Base-by-base conservation (phyloP, 2,888 invertebrate genomes). In the Chromoteleia sp. region DNA sequence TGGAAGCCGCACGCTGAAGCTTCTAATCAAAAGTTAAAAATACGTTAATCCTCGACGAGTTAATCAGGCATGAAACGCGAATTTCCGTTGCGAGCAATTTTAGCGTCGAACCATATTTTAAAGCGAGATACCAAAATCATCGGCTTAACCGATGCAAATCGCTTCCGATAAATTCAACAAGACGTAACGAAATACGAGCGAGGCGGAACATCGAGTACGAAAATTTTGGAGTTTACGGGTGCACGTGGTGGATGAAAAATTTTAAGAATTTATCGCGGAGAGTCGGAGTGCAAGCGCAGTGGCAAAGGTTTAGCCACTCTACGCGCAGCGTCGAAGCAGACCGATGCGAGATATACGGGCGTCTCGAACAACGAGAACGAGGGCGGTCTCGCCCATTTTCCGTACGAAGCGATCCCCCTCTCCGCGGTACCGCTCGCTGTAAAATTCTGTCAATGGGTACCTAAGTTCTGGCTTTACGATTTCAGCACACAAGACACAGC, bases 391-490 rank as follows among this genome's bases (percentile, higher is more conserved):
- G 63, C 65, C 19, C 48, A 30, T 30, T 56, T 48, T 36, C n/a
- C n/a, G n/a, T n/a, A n/a, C n/a, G n/a, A n/a, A n/a, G n/a, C n/a
- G n/a, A n/a, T n/a, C n/a, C n/a, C n/a, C n/a, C n/a, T n/a, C n/a
- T n/a, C n/a, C n/a, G n/a, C n/a, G 6, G 33, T 14, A 48, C 12
- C 17, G n/a, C 15, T 41, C 50, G 73, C 54, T 68, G 75, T 78
- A 84, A 84, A 85, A 84, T 84, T 83, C 75, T 74, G 61, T 54
- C 67, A 81, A 83, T 83, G 59, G 83, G 68, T 76, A 74, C 77
- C 82, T 68, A 68, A 52, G 75, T 75, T 45, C 56, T 29, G 76
- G 67, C 75, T 84, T 85, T 84, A 86, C 68, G 83, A 70, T 75
- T 81, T 77, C 59, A 52, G 25, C 78, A 76, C 45, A 61, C 67